Base-by-base conservation (phyloP, 2,888 invertebrate genomes). In the Pseudococcus longispinus region DNA sequence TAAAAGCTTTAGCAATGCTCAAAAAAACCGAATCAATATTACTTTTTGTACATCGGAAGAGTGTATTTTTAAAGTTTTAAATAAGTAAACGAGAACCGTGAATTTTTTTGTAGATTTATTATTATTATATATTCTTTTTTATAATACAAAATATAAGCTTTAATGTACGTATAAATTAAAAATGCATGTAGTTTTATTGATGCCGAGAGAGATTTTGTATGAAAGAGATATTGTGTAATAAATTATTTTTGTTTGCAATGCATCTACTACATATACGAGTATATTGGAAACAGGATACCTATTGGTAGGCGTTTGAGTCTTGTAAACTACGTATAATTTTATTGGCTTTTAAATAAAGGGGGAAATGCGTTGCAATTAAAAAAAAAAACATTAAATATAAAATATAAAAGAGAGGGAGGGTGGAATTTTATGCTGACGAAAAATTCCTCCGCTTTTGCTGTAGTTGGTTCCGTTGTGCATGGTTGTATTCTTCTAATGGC, bases 371-470 rank as follows among this genome's bases (percentile, higher is more conserved):
- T 80, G 77, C 77, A 80, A 42, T 80, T 18, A 80, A 80, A 70
- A 70, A 70, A 70, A 70, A 70, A 70, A 70, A 70, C 18, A 55
- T 70, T 87, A 87, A 74, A 74, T 83, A 85, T 65, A 87, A 65
- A 65, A 84, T 84, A 46, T 87, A 82, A 23, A 60, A 86, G 86
- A 86, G 86, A 86, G 86, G 86, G 86, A 86, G 86, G 86, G 80
- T 86, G 86, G 86, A 86, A 86, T 86, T 86, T 85, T 86, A 77
- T 86, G 77, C 74, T 80, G 86, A 86, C 46, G 86, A 86, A 77
- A 85, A 86, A 86, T 86, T 86, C 86, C 86, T 86, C 80, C 86
- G 86, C 86, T 84, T 84, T 84, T 84, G 42, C 84, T 84, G 84
- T 84, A 51, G 80, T 77, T 86, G 70, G 46, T 77, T 80, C 86